Percentiles rank a stretch among this genome's conserved stretches.
Evolutionary conservation across 2,113 vertebrate species (phyloP).

Genomic region (Lutjanus erythropterus): DNA sequence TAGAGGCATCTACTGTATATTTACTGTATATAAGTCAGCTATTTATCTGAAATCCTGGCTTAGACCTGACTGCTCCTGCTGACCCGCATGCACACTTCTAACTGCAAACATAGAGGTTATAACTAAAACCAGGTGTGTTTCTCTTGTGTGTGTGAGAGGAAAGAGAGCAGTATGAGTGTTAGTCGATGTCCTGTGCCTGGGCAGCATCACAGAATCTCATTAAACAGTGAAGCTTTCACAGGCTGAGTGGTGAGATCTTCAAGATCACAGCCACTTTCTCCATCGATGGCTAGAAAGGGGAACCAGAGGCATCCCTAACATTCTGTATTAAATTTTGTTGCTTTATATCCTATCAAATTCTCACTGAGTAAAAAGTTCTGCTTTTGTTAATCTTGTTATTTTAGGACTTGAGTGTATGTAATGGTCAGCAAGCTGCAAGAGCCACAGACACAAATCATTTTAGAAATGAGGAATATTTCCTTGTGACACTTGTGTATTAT

Average conservation of each 20-base stretch:
- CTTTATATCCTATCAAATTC: not conserved
- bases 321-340: conserved; percentile 30
- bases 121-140: conserved; percentile 74
- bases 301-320: conserved; percentile 32
- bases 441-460: too few species aligned
- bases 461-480: too few species aligned
- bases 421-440: too few species aligned
- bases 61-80: conserved; percentile 47
- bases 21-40: conserved; percentile 41
- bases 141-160: conserved; percentile 46
- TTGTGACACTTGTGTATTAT: too few species aligned
- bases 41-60: conserved; percentile 59
- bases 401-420: too few species aligned
- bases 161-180: conserved; percentile 72
- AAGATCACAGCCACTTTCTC: conserved; percentile 75
- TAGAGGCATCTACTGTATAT: conserved; percentile 51
- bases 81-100: conserved; percentile 50
- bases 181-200: conserved; percentile 74
- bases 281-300: conserved; percentile 29
- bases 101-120: conserved; percentile 54
- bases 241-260: conserved; percentile 80
- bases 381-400: not conserved
- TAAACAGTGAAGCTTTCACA: conserved; percentile 83
- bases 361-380: not conserved
- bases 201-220: conserved; percentile 80